Percentiles rank a stretch among this genome's conserved stretches.
These are phyloP conservation scores for Equus przewalskii DNA, from an alignment of 2,113 vertebrate species.

Conservation along the genomic window DNA sequence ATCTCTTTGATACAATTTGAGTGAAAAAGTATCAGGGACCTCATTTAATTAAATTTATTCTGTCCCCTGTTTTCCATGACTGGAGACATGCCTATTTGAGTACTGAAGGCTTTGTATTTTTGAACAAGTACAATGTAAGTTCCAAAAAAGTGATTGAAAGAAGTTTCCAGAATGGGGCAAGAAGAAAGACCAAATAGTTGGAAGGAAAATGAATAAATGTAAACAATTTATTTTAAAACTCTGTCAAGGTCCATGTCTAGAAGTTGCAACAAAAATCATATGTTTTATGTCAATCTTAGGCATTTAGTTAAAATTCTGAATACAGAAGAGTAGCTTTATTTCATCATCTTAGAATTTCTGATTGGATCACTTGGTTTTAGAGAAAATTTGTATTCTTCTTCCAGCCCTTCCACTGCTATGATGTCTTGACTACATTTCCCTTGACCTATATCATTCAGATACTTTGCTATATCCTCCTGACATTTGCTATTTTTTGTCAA, in stretches of 20 bases:
- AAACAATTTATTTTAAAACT: background rate
- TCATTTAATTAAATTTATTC: background rate
- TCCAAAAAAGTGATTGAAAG: background rate
- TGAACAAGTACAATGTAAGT: background rate
- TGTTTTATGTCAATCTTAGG: background rate
- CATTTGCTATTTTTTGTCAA: background rate
- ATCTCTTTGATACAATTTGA: background rate
- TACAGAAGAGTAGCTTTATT: background rate
- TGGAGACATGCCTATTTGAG: background rate
- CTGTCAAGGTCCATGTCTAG: background rate
- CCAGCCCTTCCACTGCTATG: background rate
- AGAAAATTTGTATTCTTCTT: background rate
- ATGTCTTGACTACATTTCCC: background rate
- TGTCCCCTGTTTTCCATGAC: background rate
- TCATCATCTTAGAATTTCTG: background rate
- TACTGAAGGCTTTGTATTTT: background rate
- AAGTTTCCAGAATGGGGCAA: background rate
- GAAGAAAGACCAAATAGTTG: background rate
- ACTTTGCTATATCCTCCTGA: background rate
- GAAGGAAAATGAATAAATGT: background rate
- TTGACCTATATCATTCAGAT: background rate
- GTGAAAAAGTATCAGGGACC: background rate
- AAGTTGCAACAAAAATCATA: background rate
- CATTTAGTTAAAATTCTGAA: background rate
- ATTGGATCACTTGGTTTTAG: background rate